Evolutionary conservation across 2,113 vertebrate species (phyloP).

Genomic region (Deroptyus accipitrinus): DNA sequence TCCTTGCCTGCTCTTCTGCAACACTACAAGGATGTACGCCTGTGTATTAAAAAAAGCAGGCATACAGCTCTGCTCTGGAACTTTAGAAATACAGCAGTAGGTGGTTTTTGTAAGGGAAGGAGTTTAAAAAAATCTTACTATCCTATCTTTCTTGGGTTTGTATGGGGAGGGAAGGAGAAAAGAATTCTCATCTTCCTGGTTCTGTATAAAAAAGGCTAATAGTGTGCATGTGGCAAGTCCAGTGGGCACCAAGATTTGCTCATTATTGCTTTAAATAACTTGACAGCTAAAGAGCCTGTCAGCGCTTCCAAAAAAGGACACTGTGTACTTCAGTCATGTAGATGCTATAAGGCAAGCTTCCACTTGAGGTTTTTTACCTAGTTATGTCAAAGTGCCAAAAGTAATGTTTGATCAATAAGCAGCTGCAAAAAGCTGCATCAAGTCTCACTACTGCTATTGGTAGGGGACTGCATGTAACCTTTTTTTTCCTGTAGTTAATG

Average conservation of each 20-base stretch:
- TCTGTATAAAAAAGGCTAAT: background rate
- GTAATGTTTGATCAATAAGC: background rate
- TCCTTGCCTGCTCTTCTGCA: background rate
- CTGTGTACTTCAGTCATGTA: background rate
- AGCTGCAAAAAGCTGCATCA: background rate
- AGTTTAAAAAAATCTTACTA: background rate
- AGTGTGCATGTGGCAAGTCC: background rate
- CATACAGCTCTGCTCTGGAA: background rate
- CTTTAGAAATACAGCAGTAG: background rate
- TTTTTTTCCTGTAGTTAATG: background rate
- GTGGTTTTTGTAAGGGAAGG: background rate
- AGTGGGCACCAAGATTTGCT: background rate
- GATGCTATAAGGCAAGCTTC: background rate
- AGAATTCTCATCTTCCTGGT: background rate
- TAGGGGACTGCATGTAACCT: background rate
- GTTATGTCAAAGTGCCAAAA: background rate
- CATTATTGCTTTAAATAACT: background rate
- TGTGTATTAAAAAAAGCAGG: background rate
- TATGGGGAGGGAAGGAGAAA: background rate
- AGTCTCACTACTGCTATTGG: background rate
- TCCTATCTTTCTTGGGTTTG: background rate
- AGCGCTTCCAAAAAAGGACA: background rate
- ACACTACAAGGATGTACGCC: background rate
- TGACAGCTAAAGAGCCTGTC: background rate
- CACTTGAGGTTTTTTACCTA: background rate